Percentiles rank a stretch among this genome's conserved stretches.
These are phyloP conservation scores for Cryptotermes secundus DNA, from an alignment of 1,140 invertebrate genomes.

Conservation along the genomic window DNA sequence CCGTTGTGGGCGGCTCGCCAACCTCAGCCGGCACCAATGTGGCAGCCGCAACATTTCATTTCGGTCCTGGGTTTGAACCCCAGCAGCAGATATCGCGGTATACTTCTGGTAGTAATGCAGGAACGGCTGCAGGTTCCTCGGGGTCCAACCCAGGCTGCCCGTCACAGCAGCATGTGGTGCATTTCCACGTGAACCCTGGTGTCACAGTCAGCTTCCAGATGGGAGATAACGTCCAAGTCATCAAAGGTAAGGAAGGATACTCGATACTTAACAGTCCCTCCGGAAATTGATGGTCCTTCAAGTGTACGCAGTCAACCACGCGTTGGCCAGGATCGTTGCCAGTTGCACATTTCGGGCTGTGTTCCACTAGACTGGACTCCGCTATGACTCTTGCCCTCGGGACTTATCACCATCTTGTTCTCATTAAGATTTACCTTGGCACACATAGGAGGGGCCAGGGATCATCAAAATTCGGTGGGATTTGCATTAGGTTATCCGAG, in stretches of 20 bases:
- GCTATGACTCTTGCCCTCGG: too few relatives aligned
- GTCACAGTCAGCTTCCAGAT: constrained; percentile 67
- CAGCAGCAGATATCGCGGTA: constrained; percentile 40
- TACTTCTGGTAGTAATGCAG: constrained; percentile 39
- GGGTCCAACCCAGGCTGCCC: constrained; percentile 29
- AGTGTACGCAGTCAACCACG: background rate
- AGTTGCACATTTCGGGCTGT: too few relatives aligned
- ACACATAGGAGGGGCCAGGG: too few relatives aligned
- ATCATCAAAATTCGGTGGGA: too few relatives aligned
- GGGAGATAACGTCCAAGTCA: constrained; percentile 62
- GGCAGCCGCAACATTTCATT: constrained; percentile 50
- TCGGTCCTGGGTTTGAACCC: constrained; percentile 54
- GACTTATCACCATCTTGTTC: too few relatives aligned
- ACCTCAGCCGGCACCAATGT: constrained; percentile 36
- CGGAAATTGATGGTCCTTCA: background rate
- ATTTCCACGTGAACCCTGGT: constrained; percentile 68
- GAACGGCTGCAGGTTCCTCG: constrained; percentile 27
- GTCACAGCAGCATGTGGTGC: constrained; percentile 59
- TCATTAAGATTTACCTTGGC: too few relatives aligned
- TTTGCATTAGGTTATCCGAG: too few relatives aligned
- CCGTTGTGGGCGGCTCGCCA: constrained; percentile 33
- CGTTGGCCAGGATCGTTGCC: background rate
- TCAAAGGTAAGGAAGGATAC: constrained; percentile 56
- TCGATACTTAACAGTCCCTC: background rate
- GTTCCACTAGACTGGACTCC: too few relatives aligned